A percentile compares a stretch with the other conserved stretches of the same genome.
Conservation (phyloP, 2,888 invertebrate species). For the Aleiodes leptofemur region DNA sequence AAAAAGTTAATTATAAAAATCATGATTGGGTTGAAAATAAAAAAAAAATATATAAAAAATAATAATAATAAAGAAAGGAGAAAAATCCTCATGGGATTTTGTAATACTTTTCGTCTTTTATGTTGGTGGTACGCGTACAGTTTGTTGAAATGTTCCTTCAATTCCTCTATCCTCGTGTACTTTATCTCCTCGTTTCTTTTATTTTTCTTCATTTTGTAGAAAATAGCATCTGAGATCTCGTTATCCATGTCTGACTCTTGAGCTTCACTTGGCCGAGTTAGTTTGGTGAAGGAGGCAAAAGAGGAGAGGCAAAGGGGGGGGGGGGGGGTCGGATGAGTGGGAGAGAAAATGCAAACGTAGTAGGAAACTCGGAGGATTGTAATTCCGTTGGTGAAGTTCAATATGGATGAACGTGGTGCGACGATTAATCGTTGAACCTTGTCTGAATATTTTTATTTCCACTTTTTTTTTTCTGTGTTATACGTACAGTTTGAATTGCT, state of each 20-base stretch:
- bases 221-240: too few relatives aligned
- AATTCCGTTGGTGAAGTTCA: constrained; percentile 53
- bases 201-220: too few relatives aligned
- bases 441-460: constrained; percentile 44
- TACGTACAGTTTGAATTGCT: background rate
- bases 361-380: constrained; percentile 49
- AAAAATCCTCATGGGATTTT: background rate
- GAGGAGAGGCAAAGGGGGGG: too few relatives aligned
- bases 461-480: background rate
- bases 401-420: constrained; percentile 54
- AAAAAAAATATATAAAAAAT: too few relatives aligned
- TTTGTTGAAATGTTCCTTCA: too few relatives aligned
- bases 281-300: too few relatives aligned
- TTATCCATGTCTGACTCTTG: too few relatives aligned
- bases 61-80: background rate
- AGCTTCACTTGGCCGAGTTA: too few relatives aligned
- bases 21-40: constrained; percentile 64
- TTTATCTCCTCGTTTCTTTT: too few relatives aligned
- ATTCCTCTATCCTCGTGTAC: too few relatives aligned
- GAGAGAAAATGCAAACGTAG: constrained; percentile 51
- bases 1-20: constrained; percentile 72
- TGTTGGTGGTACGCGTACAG: too few relatives aligned
- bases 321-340: too few relatives aligned
- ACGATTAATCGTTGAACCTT: constrained; percentile 54
- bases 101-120: background rate